Percentiles rank a stretch among this genome's conserved stretches.
Conservation (phyloP, 2,797 vertebrate species). For the Eulemur mongoz region DNA sequence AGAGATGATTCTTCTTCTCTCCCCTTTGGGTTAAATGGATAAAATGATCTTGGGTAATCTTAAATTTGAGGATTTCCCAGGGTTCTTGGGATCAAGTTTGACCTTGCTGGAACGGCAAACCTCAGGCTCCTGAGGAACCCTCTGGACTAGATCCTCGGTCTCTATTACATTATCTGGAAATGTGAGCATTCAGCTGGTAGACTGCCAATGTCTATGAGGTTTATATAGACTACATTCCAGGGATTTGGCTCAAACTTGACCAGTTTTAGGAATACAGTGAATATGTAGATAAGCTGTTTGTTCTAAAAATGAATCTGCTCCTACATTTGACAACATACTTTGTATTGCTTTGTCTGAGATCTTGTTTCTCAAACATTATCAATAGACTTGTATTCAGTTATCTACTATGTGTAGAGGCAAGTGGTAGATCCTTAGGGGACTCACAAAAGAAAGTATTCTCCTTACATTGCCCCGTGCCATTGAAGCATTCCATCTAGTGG, state of each 20-base stretch:
- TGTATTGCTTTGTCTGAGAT: not conserved
- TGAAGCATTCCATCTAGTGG: not conserved
- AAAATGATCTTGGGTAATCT: not conserved
- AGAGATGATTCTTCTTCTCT: not conserved
- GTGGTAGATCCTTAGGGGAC: not conserved
- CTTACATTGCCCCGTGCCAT: not conserved
- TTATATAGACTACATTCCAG: not conserved
- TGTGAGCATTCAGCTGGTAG: not conserved
- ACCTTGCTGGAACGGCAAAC: not conserved
- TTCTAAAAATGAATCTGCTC: not conserved
- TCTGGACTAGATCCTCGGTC: not conserved
- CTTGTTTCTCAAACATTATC: constrained; percentile 7
- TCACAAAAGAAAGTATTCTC: not conserved
- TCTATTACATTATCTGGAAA: not conserved
- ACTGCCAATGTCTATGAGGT: not conserved
- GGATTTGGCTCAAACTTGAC: not conserved
- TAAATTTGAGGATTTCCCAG: not conserved
- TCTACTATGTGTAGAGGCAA: not conserved
- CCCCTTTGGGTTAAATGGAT: not conserved
- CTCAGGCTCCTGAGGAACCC: not conserved
- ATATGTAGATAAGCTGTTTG: not conserved
- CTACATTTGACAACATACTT: not conserved
- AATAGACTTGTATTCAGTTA: not conserved
- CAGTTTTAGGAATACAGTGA: not conserved
- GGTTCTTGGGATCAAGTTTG: not conserved